Evolutionary conservation across 2,888 invertebrate species (phyloP), one percentile per base, ranked within the genome.

Genomic region (Laspeyria flexula): DNA sequence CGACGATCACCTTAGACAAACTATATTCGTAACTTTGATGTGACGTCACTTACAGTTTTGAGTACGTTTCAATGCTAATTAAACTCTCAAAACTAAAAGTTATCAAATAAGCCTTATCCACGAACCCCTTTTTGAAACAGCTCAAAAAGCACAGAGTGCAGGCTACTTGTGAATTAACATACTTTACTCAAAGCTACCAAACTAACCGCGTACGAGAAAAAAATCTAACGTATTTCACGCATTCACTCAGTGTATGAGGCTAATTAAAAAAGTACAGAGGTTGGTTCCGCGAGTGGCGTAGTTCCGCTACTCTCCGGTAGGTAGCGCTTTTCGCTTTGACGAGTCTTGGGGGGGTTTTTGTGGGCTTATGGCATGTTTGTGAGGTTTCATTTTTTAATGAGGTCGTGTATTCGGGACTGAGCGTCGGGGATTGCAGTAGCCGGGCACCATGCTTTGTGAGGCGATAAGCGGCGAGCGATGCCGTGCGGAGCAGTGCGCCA

Each of bases 191-290:
- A 90, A 91, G 90, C 87, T 75, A 81, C 80, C 85, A 86, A 89
- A 88, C 90, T 89, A 90, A 88, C 88, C 88, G 86, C 80, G 75
- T 75, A 81, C 71, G 80, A 79, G 80, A 80, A 77, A 77, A 85
- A 86, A 86, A 79, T 81, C 86, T 86, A 85, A 88, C 86, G 81
- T 85, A 85, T 84, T 88, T 84, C 80, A 88, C 85, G 85, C 88
- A 90, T 90, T 90, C 88, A 89, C 75, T 81, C 79, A 70, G 75
- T 86, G 86, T 88, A 91, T 89, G 87, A 73, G 72, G 91, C 91
- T 90, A 92, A 92, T 92, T 92, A 92, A 92, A 91, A 91, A 86
- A 84, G 89, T 83, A 90, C 90, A 90, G 86, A 85, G 85, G 84
- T 74, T 90, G 89, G 82, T 77, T 91, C 61, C 77, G 82, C 83